Evolutionary conservation across 1,140 invertebrate genomes (phyloP).

Genomic region (Drosophila teissieri): DNA sequence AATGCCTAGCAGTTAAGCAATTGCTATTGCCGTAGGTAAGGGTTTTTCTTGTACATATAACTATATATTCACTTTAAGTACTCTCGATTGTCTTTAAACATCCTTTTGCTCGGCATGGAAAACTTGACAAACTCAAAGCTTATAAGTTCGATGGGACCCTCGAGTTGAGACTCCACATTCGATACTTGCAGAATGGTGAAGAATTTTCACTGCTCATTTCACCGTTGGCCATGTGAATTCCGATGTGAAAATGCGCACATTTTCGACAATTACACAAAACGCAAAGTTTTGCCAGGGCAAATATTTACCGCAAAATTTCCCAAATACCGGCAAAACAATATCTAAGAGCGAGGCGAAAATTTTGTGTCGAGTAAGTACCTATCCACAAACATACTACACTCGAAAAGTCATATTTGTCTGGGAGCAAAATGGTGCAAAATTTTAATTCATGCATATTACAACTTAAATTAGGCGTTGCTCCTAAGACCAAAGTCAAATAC

Average conservation of each 20-base stretch:
- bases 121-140: conserved; percentile 6
- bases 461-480: conserved; percentile 72
- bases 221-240: conserved; percentile 42
- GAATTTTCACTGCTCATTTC: conserved; percentile 54
- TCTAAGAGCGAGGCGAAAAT: conserved; percentile 29
- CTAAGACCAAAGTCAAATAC: conserved; percentile 71
- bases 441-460: conserved; percentile 53
- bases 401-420: conserved; percentile 29
- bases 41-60: conserved; percentile 22
- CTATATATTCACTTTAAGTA: conserved; percentile 17
- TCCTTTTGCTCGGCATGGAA: neutral
- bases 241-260: conserved; percentile 58
- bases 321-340: conserved; percentile 46
- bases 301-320: conserved; percentile 50
- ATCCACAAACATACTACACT: neutral
- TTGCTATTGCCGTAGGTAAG: conserved; percentile 9
- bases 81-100: conserved; percentile 1
- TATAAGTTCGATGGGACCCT: conserved; percentile 6
- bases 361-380: conserved; percentile 13
- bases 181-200: neutral
- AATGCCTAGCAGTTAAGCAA: conserved; percentile 9
- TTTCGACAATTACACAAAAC: conserved; percentile 55
- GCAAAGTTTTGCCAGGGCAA: conserved; percentile 62
- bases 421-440: conserved; percentile 41
- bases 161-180: conserved; percentile 7